phyloP scores from a whole-genome alignment of 2,888 invertebrate genomes.

The Perizoma affinitatum region DNA sequence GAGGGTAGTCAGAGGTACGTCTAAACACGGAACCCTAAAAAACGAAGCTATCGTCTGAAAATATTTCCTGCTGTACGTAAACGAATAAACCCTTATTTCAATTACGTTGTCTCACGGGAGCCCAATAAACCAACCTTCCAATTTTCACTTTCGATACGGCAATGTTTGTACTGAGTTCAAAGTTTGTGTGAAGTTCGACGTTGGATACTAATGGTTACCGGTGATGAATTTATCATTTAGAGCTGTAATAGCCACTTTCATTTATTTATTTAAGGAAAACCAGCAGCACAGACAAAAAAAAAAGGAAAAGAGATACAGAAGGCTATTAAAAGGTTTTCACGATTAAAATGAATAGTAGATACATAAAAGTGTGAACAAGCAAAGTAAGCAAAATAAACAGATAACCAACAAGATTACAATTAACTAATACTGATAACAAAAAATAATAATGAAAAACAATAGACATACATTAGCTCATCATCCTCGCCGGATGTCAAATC shows the following conservation, averaged over 20 bases:
- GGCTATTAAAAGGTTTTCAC: no score
- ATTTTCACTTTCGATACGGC: slow-evolving; percentile 67
- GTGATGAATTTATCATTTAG: slow-evolving; percentile 10
- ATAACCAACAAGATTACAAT: no score
- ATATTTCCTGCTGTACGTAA: slow-evolving; percentile 44
- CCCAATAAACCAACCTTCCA: slow-evolving; percentile 71
- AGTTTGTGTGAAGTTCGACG: slow-evolving; percentile 26
- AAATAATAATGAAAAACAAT: no score
- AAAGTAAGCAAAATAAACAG: no score
- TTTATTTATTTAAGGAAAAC: neutral
- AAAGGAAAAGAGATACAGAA: no score
- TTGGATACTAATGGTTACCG: slow-evolving; percentile 5
- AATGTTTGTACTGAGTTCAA: slow-evolving; percentile 39
- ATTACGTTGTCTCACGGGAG: slow-evolving; percentile 72
- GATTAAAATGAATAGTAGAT: no score
- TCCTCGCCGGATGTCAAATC: no score
- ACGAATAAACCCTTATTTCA: slow-evolving; percentile 78
- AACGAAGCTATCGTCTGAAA: slow-evolving; percentile 9
- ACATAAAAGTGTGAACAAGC: no score
- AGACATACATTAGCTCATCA: no score
- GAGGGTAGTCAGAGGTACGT: no score
- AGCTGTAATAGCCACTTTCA: slow-evolving; percentile 5
- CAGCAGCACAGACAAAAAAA: no score
- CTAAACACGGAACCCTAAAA: neutral
- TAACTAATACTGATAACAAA: no score